Percentiles rank a stretch among this genome's conserved stretches.
Evolutionary conservation across 2,888 invertebrate species (phyloP).

Genomic region (Epinotia bilunana): DNA sequence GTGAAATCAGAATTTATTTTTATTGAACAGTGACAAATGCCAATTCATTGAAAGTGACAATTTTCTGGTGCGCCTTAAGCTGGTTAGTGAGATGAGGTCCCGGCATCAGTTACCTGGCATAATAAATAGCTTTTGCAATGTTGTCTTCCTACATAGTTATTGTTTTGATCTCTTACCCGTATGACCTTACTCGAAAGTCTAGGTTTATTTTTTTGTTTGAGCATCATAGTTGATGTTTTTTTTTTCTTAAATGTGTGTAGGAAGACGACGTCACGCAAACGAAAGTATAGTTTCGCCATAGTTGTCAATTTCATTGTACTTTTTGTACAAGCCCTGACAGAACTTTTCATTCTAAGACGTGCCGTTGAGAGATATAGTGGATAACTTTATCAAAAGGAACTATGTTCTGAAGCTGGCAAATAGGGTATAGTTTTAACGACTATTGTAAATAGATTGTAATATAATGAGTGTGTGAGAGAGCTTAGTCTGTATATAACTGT

Average conservation of each 20-base stretch:
- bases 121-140: conserved; percentile 7
- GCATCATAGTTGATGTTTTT: not conserved
- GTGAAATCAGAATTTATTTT: conserved; percentile 20
- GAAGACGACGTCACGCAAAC: conserved; percentile 20
- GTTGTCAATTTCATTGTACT: conserved; percentile 27
- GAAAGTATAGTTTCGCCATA: conserved; percentile 20
- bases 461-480: conserved; percentile 61
- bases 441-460: conserved; percentile 49
- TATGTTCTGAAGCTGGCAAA: conserved; percentile 42
- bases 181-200: not conserved
- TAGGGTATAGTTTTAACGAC: conserved; percentile 43
- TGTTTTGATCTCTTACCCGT: not conserved
- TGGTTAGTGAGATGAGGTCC: not conserved
- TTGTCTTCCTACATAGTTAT: conserved; percentile 27
- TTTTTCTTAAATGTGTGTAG: conserved; percentile 1
- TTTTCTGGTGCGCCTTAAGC: not conserved
- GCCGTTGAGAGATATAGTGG: conserved; percentile 30
- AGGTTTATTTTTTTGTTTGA: not conserved
- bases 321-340: not conserved
- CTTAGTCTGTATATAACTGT: conserved; percentile 78
- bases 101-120: conserved; percentile 19
- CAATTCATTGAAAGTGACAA: not conserved
- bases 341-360: conserved; percentile 12
- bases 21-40: conserved; percentile 5
- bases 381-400: conserved; percentile 31